Base-by-base conservation (phyloP, 1,140 invertebrate genomes). In the Pantala flavescens region DNA sequence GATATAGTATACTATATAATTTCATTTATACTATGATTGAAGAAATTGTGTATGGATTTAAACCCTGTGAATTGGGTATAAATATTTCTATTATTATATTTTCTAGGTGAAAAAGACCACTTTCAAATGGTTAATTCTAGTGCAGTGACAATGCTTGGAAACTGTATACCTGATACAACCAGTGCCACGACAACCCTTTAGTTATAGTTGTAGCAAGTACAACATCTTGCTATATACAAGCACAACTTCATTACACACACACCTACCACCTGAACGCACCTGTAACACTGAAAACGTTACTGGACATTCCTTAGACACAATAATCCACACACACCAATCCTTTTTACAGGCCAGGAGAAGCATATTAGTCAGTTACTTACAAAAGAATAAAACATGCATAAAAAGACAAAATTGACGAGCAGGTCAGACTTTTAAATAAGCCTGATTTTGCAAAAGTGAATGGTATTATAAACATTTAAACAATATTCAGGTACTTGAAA, bases 1-100 rank as follows among this genome's bases (percentile, higher is more conserved):
- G 49, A 63, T 63, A 63, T 63, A 63, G 49, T 63, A 63, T 63
- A 63, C 49, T 63, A 63, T 63, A 63, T 63, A 63, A 63, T 63
- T 63, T 63, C 49, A 63, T 63, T 63, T 63, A 63, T 21, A 63
- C 49, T 63, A 63, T 63, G 49, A 63, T 63, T 63, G n/a, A 63
- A 63, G 49, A 63, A 63, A 63, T 63, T 63, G 49, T 63, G 49
- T 63, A 63, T 63, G 49, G 49, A 63, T 63, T 63, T 63, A 19
- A 63, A 63, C 49, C 49, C 49, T 63, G 49, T 63, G 49, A 63
- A 63, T 63, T 63, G 49, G 49, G 49, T 63, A 63, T 63, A 63
- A 63, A 63, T 63, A 63, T 63, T 63, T 19, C 49, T 63, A 63
- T 63, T 63, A 63, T 63, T 63, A 63, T 63, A 63, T 63, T 63